These are phyloP conservation scores for Spea multiplicata DNA, from an alignment of 2,113 vertebrate genomes.

Conservation along the genomic window DNA sequence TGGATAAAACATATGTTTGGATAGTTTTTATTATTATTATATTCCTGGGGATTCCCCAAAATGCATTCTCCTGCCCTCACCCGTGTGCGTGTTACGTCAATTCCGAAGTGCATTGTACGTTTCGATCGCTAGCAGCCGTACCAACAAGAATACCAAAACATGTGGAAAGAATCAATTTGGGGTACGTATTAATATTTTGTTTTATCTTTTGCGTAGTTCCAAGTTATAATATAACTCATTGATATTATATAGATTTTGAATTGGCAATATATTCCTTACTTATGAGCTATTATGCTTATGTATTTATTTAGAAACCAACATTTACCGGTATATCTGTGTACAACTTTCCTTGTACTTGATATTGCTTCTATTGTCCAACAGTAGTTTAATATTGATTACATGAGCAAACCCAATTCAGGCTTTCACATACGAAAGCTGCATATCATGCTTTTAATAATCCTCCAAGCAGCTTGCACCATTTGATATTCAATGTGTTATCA, in stretches of 20 bases:
- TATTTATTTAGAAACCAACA: not conserved
- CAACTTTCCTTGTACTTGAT: not conserved
- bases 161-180: constrained; percentile 87
- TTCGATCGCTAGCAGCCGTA: constrained; percentile 77
- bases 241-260: constrained; percentile 13
- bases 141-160: constrained; percentile 67
- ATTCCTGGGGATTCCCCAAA: constrained; percentile 19
- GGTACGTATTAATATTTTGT: constrained; percentile 65
- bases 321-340: not conserved
- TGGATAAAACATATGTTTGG: constrained; percentile 49
- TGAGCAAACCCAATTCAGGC: no score
- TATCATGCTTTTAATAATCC: no score
- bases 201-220: not conserved
- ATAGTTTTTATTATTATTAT: constrained; percentile 63
- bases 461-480: no score
- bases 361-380: no score
- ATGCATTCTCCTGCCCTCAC: constrained; percentile 67
- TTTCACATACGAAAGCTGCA: no score
- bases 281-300: not conserved
- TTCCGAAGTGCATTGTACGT: constrained; percentile 89
- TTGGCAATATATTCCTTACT: not conserved
- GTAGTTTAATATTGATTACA: no score
- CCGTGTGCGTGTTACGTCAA: constrained; percentile 84
- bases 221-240: not conserved
- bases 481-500: no score